Percentiles rank a stretch among this genome's conserved stretches.
phyloP scores from a whole-genome alignment of 2,888 invertebrate species.

The Bombylius discolor region DNA sequence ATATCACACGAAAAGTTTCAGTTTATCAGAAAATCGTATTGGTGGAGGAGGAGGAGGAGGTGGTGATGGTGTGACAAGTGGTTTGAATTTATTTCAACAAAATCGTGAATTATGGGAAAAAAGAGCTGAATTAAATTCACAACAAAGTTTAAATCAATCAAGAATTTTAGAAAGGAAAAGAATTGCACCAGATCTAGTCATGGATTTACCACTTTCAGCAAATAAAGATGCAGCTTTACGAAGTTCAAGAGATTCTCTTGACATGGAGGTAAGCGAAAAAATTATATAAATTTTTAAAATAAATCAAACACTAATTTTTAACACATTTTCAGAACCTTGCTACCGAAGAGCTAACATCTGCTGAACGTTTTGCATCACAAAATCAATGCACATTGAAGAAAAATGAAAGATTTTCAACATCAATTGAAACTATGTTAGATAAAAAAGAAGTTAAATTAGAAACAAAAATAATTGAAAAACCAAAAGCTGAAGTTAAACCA shows the following conservation, averaged over 20 bases:
- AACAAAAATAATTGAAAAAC: slow-evolving; percentile 16
- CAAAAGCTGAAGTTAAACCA: slow-evolving; percentile 16
- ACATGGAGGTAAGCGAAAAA: slow-evolving; percentile 18
- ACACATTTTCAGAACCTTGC: slow-evolving; percentile 23
- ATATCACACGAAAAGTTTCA: slow-evolving; percentile 18
- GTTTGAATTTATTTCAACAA: slow-evolving; percentile 20
- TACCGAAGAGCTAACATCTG: slow-evolving; percentile 57
- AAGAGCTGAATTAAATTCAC: slow-evolving; percentile 42
- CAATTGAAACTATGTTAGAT: slow-evolving; percentile 9
- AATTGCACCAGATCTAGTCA: slow-evolving; percentile 64
- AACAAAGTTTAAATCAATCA: slow-evolving; percentile 36
- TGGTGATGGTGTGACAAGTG: not conserved
- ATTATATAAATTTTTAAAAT: slow-evolving; percentile 8
- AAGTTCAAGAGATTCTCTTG: slow-evolving; percentile 24
- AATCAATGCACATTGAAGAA: slow-evolving; percentile 68
- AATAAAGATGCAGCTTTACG: slow-evolving; percentile 28
- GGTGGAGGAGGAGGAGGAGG: not conserved
- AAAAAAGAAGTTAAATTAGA: slow-evolving; percentile 16
- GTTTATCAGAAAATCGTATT: slow-evolving; percentile 16
- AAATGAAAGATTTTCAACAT: slow-evolving; percentile 29
- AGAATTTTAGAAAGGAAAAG: slow-evolving; percentile 26
- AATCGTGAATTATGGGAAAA: slow-evolving; percentile 51
- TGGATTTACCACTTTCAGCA: slow-evolving; percentile 58
- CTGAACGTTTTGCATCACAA: slow-evolving; percentile 65
- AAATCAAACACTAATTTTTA: slow-evolving; percentile 15